Evolutionary conservation across 2,888 invertebrate species (phyloP).

Genomic region (Eilema caniola): DNA sequence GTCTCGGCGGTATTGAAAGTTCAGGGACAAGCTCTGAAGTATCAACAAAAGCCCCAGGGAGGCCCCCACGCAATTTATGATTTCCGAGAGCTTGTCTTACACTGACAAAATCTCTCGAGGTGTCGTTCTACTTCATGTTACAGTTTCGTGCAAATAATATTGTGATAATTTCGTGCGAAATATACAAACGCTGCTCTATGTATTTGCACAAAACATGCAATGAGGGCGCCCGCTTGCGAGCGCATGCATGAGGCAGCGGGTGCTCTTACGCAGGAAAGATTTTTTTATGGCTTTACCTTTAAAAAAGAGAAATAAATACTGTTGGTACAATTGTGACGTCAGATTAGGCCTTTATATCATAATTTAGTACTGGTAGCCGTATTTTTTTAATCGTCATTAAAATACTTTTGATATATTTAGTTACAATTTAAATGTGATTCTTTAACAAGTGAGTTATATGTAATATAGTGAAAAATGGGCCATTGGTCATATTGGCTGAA

Average conservation of each 20-base stretch:
- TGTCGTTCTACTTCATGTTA: not conserved
- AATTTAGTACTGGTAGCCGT: constrained; percentile 24
- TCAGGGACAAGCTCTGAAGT: not conserved
- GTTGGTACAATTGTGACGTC: constrained; percentile 11
- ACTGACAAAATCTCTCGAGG: not conserved
- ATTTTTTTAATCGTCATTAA: constrained; percentile 33
- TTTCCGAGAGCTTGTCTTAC: not conserved
- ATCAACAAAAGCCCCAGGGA: no score
- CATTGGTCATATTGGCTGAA: constrained; percentile 69
- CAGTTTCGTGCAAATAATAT: no score
- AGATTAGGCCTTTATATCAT: not conserved
- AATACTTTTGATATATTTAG: constrained; percentile 59
- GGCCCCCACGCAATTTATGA: not conserved
- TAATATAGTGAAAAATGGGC: constrained; percentile 52
- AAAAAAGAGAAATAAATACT: not conserved
- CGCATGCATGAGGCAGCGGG: not conserved
- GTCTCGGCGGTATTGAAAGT: not conserved
- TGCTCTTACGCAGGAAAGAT: no score
- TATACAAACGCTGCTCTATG: not conserved
- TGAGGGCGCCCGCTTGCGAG: not conserved
- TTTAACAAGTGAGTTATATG: constrained; percentile 48
- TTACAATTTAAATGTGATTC: constrained; percentile 62
- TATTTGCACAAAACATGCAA: not conserved
- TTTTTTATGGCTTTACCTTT: no score
- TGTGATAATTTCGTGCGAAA: no score